Percentiles rank a stretch among this genome's conserved stretches.
These are phyloP conservation scores for Leptobrachium ailaonicum DNA, from an alignment of 2,113 vertebrate genomes.

Conservation along the genomic window DNA sequence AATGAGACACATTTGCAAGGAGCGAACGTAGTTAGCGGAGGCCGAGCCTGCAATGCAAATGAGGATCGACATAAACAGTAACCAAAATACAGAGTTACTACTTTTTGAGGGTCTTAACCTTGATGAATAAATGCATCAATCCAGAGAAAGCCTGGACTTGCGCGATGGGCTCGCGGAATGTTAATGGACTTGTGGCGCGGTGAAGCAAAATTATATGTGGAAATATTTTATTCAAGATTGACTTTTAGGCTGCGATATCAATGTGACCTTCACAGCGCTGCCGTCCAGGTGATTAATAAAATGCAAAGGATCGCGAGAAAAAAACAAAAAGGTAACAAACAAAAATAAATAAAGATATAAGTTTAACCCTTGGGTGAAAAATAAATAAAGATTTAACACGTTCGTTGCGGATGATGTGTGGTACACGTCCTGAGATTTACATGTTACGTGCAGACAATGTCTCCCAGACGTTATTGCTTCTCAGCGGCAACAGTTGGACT, in stretches of 20 bases:
- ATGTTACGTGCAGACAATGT: too few species aligned
- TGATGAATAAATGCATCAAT: slow-evolving; percentile 72
- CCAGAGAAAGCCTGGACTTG: slow-evolving; percentile 60
- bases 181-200: slow-evolving; percentile 54
- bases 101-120: slow-evolving; percentile 70
- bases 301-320: too few species aligned
- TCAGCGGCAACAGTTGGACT: too few species aligned
- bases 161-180: slow-evolving; percentile 65
- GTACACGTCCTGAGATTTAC: too few species aligned
- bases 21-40: not conserved
- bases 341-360: too few species aligned
- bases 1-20: slow-evolving; percentile 5
- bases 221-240: slow-evolving; percentile 26
- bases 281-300: too few species aligned
- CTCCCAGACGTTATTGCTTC: too few species aligned
- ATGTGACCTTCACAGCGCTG: not conserved
- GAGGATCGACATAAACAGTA: slow-evolving; percentile 62
- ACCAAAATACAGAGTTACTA: slow-evolving; percentile 64
- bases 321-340: too few species aligned
- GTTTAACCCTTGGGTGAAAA: too few species aligned
- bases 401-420: too few species aligned
- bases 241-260: not conserved
- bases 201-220: slow-evolving; percentile 2
- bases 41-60: slow-evolving; percentile 55
- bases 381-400: too few species aligned